phyloP scores from a whole-genome alignment of 1,140 invertebrate species.

The Dendroctonus ponderosae region DNA sequence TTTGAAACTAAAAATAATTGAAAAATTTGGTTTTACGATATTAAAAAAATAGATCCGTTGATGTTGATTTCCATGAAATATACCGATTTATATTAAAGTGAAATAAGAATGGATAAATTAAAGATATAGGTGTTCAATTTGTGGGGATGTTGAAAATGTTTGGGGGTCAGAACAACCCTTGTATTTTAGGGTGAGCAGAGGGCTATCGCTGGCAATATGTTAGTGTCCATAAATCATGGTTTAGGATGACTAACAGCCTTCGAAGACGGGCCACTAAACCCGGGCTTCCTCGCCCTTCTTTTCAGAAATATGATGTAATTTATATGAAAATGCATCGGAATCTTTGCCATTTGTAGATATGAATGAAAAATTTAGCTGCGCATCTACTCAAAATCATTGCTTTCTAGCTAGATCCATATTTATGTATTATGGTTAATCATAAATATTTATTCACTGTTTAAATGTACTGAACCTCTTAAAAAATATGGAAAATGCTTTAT shows the following conservation, averaged over 20 bases:
- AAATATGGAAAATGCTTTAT: not conserved
- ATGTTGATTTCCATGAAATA: no score
- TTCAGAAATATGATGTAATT: constrained; percentile 68
- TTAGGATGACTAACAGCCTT: constrained; percentile 52
- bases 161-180: constrained; percentile 26
- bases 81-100: not conserved
- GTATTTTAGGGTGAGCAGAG: constrained; percentile 29
- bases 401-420: not conserved
- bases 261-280: constrained; percentile 44
- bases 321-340: constrained; percentile 67
- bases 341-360: constrained; percentile 65
- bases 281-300: constrained; percentile 48
- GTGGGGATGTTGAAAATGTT: constrained; percentile 25
- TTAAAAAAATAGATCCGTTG: no score
- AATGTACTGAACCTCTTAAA: no score
- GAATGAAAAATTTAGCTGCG: constrained; percentile 56
- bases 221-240: constrained; percentile 52
- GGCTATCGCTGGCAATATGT: constrained; percentile 49
- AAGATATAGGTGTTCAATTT: constrained; percentile 30
- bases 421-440: not conserved
- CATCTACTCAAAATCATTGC: constrained; percentile 3
- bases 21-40: no score
- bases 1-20: no score
- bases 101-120: constrained; percentile 18
- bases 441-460: no score